Conservation (phyloP, 2,888 invertebrate genomes). For the Flexamia atlantica region DNA sequence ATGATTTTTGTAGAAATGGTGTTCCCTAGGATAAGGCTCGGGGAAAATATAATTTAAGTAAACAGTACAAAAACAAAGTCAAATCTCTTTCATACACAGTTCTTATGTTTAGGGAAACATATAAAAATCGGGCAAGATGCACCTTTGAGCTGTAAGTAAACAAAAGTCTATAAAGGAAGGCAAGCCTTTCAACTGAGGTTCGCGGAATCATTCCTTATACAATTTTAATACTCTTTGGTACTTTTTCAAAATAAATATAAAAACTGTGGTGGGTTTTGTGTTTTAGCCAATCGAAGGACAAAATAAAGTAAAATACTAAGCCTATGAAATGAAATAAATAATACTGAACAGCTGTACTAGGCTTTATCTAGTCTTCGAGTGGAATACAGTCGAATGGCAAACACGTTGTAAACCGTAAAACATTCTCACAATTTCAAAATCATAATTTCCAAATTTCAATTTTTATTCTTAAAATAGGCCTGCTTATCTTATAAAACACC, state of each 20-base stretch:
- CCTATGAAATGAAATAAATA: too few species aligned
- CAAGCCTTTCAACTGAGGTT: slow-evolving; percentile 43
- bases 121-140: slow-evolving; percentile 50
- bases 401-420: too few species aligned
- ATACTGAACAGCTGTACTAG: too few species aligned
- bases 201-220: neutral
- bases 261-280: neutral
- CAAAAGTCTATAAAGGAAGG: slow-evolving; percentile 27
- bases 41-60: slow-evolving; percentile 38
- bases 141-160: slow-evolving; percentile 50
- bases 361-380: too few species aligned
- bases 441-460: too few species aligned
- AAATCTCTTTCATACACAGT: neutral
- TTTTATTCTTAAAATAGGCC: too few species aligned
- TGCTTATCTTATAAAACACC: too few species aligned
- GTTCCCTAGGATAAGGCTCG: slow-evolving; percentile 53
- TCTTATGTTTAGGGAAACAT: slow-evolving; percentile 21
- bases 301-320: too few species aligned
- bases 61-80: slow-evolving; percentile 9
- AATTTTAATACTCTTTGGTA: neutral
- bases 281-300: neutral
- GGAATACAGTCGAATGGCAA: too few species aligned
- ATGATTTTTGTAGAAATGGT: slow-evolving; percentile 33
- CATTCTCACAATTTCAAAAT: too few species aligned
- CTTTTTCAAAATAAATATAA: neutral